A percentile compares a stretch with the other conserved stretches of the same genome.
These are phyloP conservation scores for Chloroclysta siterata DNA, from an alignment of 2,888 invertebrate genomes.

Conservation along the genomic window DNA sequence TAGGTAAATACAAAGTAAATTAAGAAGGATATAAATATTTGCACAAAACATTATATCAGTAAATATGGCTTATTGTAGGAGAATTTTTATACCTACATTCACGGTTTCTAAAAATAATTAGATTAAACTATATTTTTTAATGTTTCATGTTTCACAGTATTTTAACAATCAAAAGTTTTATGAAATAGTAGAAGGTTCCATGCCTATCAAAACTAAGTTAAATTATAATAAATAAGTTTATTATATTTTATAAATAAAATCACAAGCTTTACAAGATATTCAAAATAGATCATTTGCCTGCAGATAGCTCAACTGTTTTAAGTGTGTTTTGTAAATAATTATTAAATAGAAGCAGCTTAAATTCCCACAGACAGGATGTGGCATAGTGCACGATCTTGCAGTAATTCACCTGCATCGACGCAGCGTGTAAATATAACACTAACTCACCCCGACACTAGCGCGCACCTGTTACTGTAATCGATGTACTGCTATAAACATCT, in stretches of 20 bases:
- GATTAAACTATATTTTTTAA: too few species aligned
- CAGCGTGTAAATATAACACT: conserved; percentile 70
- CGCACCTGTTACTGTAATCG: conserved; percentile 77
- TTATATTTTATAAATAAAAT: too few species aligned
- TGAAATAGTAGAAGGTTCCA: too few species aligned
- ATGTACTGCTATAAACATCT: conserved; percentile 58
- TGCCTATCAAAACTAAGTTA: too few species aligned
- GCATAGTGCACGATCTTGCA: conserved; percentile 33
- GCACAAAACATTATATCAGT: neutral
- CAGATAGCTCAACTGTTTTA: neutral
- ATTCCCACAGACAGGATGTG: conserved; percentile 6
- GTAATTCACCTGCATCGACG: conserved; percentile 36
- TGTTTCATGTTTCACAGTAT: too few species aligned
- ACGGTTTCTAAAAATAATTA: too few species aligned
- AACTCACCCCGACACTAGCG: conserved; percentile 69
- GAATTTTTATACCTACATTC: too few species aligned
- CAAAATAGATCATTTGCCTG: neutral
- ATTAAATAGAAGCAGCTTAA: neutral
- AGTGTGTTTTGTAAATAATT: neutral
- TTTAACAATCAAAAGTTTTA: too few species aligned
- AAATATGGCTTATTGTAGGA: neutral
- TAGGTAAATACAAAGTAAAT: conserved; percentile 47
- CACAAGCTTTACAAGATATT: too few species aligned
- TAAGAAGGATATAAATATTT: neutral
- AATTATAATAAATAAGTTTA: too few species aligned